Conservation (phyloP, 2,797 vertebrate genomes). For the Notamacropus eugenii region DNA sequence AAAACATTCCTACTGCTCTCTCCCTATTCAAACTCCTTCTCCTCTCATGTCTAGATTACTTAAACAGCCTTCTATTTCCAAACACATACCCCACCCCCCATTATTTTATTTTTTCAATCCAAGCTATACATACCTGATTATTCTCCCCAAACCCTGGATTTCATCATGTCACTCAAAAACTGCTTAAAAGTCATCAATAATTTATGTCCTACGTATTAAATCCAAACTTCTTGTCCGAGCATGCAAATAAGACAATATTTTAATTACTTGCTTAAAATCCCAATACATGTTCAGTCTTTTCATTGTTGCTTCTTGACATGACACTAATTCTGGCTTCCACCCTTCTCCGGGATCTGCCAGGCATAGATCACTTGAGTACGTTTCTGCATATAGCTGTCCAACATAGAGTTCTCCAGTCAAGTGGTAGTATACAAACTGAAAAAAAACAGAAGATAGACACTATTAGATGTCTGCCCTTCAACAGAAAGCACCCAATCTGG, state of each 20-base stretch:
- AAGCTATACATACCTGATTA: not conserved
- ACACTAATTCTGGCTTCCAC: constrained; percentile 64
- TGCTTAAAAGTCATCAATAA: not conserved
- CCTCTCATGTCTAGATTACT: not conserved
- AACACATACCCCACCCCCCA: not conserved
- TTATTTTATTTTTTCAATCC: not conserved
- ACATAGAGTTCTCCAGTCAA: constrained; percentile 70
- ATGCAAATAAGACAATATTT: not conserved
- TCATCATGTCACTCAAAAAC: not conserved
- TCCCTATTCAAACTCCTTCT: not conserved
- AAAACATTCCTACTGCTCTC: too few relatives aligned
- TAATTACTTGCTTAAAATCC: constrained; percentile 76
- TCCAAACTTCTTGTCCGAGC: not conserved
- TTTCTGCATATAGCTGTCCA: constrained; percentile 46
- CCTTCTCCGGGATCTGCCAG: constrained; percentile 61
- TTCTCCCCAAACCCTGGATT: not conserved
- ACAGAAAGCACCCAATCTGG: not conserved
- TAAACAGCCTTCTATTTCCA: not conserved
- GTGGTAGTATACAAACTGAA: constrained; percentile 70
- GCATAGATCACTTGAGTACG: not conserved
- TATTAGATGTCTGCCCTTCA: too few relatives aligned
- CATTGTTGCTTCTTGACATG: constrained; percentile 48
- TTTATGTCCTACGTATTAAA: not conserved
- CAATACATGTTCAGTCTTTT: constrained; percentile 60
- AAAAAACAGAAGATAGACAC: constrained; percentile 33